Base-by-base conservation (phyloP, 1,140 invertebrate species). In the Sitophilus oryzae region DNA sequence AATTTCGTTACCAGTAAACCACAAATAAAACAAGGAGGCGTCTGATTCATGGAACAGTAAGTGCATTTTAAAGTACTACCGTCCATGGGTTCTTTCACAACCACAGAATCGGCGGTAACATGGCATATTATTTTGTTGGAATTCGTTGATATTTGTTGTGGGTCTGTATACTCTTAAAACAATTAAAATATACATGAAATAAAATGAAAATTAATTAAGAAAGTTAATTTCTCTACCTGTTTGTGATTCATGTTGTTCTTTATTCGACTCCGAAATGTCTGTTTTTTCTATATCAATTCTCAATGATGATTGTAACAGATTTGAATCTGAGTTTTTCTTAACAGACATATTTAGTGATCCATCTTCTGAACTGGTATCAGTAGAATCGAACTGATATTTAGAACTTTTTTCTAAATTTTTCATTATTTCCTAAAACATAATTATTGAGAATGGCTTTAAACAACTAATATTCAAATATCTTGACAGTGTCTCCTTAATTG, bases 341-440 rank as follows among this genome's bases (percentile, higher is more conserved):
- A 19, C 45, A 6, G 42, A 60, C 19, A 18, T 8, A 10, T 11
- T 46, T 15, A 14, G 22, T 20, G 49, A 56, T 41, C 54, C 51
- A 10, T 59, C 53, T 42, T 62, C 60, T 37, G 63, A 61, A 45
- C 64, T 67, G 2, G 60, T 60, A 46, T 70, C 68, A 2, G 64
- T 65, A 0, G 64, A 65, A 46, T 65, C 62, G n/a, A n/a, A n/a
- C n/a, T 50, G 19, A 57, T 69, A 69, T 9, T 52, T 55, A 11
- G 59, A 60, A 21, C 59, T 51, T 16, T 58, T 50, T 19, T 62
- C 62, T 49, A 66, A 61, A 21, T 59, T 61, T 23, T 52, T 57
- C 69, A 71, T 70, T 22, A 71, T 58, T 63, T 68, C 67, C 50
- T 66, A 40, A 25, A 34, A 11, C 2, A 21, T n/a, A n/a, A n/a